A percentile compares a stretch with the other conserved stretches of the same genome.
Evolutionary conservation across 2,797 vertebrate genomes (phyloP).

Genomic region (Sebastes alutus): DNA sequence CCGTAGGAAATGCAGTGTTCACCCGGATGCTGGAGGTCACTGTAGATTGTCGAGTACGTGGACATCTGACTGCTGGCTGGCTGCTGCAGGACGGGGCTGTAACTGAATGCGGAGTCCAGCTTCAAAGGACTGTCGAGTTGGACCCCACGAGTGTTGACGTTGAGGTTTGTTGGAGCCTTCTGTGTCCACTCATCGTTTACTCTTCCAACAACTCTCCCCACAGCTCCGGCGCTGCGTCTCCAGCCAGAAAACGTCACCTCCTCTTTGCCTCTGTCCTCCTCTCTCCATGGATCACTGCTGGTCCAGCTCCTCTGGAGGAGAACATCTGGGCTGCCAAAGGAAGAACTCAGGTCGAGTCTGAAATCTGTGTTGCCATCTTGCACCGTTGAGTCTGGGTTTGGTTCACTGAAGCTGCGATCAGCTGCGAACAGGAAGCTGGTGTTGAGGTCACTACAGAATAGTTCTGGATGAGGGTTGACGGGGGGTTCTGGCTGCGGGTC

Average conservation of each 20-base stretch:
- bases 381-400: neutral
- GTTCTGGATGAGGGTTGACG: neutral
- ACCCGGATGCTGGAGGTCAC: neutral
- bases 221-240: constrained; percentile 34
- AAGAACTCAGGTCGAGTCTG: constrained; percentile 27
- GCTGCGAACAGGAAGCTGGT: constrained; percentile 31
- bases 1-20: neutral
- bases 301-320: constrained; percentile 25
- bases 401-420: constrained; percentile 1
- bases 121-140: constrained; percentile 10
- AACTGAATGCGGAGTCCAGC: constrained; percentile 11
- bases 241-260: constrained; percentile 11
- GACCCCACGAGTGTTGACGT: neutral
- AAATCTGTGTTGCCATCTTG: constrained; percentile 8
- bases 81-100: constrained; percentile 14
- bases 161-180: neutral
- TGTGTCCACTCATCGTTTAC: constrained; percentile 12
- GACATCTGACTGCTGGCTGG: neutral
- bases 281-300: constrained; percentile 24
- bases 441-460: neutral
- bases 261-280: constrained; percentile 3
- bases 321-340: constrained; percentile 8
- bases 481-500: neutral
- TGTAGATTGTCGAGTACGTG: neutral
- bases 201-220: constrained; percentile 51